Evolutionary conservation across 1,140 invertebrate genomes (phyloP).

Genomic region (Gonioctena quinquepunctata): DNA sequence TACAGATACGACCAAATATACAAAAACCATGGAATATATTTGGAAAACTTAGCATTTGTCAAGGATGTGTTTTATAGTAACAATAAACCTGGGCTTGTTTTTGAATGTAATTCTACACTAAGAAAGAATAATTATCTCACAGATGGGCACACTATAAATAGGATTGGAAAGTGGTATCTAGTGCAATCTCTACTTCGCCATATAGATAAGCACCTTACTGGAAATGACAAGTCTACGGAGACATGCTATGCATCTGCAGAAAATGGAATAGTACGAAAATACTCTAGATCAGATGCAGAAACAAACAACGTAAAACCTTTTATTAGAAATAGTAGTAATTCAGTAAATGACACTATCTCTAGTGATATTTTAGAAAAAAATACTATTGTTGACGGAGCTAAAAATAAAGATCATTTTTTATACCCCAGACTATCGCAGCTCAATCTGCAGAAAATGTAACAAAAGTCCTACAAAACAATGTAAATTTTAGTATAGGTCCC

Average conservation of each 20-base stretch:
- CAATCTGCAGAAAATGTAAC: conserved; percentile 1
- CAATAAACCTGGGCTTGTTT: not conserved
- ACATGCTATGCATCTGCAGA: conserved; percentile 1
- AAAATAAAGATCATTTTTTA: not conserved
- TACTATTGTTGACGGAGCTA: too few species aligned
- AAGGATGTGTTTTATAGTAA: not conserved
- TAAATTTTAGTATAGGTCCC: not conserved
- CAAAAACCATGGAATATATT: conserved; percentile 5
- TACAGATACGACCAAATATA: conserved; percentile 6
- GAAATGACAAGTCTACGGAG: not conserved
- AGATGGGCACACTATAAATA: not conserved
- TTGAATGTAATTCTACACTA: conserved; percentile 8
- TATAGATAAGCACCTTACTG: conserved; percentile 1
- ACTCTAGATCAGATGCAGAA: not conserved
- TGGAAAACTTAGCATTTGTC: conserved; percentile 6
- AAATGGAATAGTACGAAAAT: not conserved
- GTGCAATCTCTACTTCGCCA: not conserved
- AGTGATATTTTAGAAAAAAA: not conserved
- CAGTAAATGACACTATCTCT: not conserved
- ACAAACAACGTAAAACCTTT: not conserved
- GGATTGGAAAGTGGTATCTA: conserved; percentile 3
- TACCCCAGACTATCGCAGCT: conserved; percentile 5
- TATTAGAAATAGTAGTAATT: too few species aligned
- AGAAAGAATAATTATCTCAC: not conserved
- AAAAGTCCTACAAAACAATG: not conserved